Evolutionary conservation across 2,888 invertebrate genomes (phyloP).

Genomic region (Clusia tigrina): DNA sequence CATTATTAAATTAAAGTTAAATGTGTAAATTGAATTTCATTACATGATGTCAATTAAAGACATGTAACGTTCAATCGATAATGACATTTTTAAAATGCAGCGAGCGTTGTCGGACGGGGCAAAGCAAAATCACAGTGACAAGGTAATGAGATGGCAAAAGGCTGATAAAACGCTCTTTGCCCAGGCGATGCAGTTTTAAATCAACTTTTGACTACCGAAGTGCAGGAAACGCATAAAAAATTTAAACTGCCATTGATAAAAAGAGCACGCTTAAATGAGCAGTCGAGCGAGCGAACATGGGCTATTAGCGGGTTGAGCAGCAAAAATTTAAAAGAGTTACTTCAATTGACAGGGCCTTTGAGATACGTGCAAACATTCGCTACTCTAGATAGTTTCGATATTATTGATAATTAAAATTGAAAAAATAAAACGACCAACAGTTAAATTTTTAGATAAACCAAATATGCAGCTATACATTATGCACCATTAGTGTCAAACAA

Average conservation of each 20-base stretch:
- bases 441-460: no score
- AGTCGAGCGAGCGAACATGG: no score
- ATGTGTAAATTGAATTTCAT: conserved; percentile 59
- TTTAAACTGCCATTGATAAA: conserved; percentile 43
- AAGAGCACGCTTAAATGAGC: conserved; percentile 36
- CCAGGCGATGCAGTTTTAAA: conserved; percentile 39
- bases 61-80: conserved; percentile 60
- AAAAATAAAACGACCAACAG: no score
- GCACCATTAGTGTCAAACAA: no score
- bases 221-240: conserved; percentile 38
- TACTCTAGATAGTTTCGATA: no score
- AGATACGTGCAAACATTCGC: no score
- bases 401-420: no score
- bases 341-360: no score
- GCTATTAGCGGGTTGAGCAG: no score
- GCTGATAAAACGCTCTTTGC: conserved; percentile 53
- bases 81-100: conserved; percentile 52
- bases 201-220: conserved; percentile 32
- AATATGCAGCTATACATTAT: no score
- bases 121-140: conserved; percentile 25
- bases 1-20: conserved; percentile 45
- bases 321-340: no score
- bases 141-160: conserved; percentile 57
- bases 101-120: conserved; percentile 28
- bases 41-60: conserved; percentile 60